Percentiles rank a stretch among this genome's conserved stretches.
Evolutionary conservation across 1,140 invertebrate genomes (phyloP).

Genomic region (Sycophaga agraensis): DNA sequence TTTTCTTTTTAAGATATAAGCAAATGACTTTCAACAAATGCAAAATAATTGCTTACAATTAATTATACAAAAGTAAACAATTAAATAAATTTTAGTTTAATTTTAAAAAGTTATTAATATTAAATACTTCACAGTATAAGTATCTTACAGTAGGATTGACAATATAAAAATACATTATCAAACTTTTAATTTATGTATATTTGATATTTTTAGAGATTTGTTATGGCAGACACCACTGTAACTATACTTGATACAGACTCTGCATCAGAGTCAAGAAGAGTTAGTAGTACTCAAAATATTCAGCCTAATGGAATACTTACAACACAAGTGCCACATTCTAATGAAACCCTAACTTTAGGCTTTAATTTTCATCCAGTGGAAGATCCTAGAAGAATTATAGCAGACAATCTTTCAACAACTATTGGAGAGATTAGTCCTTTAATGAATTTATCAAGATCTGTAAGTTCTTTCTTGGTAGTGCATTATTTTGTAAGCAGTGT

Average conservation of each 20-base stretch:
- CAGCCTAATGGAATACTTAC: constrained; percentile 10
- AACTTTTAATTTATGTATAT: not conserved
- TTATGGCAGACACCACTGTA: constrained; percentile 21
- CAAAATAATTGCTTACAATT: too few relatives aligned
- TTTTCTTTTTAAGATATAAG: too few relatives aligned
- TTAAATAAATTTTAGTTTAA: too few relatives aligned
- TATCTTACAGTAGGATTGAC: too few relatives aligned
- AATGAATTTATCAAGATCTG: constrained; percentile 53
- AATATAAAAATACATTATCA: too few relatives aligned
- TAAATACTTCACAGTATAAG: too few relatives aligned
- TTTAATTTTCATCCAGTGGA: constrained; percentile 48
- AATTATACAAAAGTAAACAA: too few relatives aligned
- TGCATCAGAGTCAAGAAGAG: constrained; percentile 27
- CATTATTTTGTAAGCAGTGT: not conserved
- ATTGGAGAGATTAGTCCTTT: constrained; percentile 59
- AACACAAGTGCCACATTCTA: constrained; percentile 18
- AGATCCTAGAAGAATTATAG: constrained; percentile 54
- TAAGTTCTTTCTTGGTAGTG: constrained; percentile 34
- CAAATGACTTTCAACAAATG: too few relatives aligned
- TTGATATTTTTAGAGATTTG: constrained; percentile 18
- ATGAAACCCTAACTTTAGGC: constrained; percentile 33
- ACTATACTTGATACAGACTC: not conserved
- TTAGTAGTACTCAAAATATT: constrained; percentile 20
- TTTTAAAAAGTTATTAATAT: too few relatives aligned
- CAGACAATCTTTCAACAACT: constrained; percentile 58